Conservation (phyloP, 2,888 invertebrate genomes). For the Horisme vitalbata region DNA sequence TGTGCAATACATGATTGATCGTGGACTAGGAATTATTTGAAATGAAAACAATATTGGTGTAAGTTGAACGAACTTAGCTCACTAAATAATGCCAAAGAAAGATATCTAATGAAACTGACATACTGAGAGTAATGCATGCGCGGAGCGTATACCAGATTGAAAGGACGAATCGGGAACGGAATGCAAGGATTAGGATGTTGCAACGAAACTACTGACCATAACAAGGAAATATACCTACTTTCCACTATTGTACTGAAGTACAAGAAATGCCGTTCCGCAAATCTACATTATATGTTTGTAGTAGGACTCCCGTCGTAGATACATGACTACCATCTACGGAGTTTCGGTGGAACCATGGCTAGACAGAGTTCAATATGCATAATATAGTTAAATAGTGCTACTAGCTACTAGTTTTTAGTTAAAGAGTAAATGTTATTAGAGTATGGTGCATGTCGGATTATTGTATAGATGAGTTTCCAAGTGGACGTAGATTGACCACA, state of each 20-base stretch:
- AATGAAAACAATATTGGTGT: constrained; percentile 41
- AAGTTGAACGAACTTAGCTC: constrained; percentile 68
- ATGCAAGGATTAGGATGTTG: constrained; percentile 55
- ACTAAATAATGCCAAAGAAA: constrained; percentile 81
- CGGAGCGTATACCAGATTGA: constrained; percentile 55
- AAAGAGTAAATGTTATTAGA: constrained; percentile 47
- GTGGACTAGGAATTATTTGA: constrained; percentile 44
- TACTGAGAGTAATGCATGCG: constrained; percentile 55
- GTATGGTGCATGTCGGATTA: constrained; percentile 51
- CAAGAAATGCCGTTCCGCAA: constrained; percentile 46
- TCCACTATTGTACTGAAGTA: constrained; percentile 33
- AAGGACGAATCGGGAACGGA: constrained; percentile 54
- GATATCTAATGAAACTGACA: constrained; percentile 57
- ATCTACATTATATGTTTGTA: constrained; percentile 55
- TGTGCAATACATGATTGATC: constrained; percentile 64
- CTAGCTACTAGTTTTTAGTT: constrained; percentile 40
- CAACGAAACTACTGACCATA: constrained; percentile 50
- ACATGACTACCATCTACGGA: constrained; percentile 61
- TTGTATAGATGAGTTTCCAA: constrained; percentile 45
- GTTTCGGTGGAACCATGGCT: constrained; percentile 54
- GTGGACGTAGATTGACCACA: constrained; percentile 56
- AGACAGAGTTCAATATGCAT: constrained; percentile 67
- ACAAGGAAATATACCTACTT: constrained; percentile 42
- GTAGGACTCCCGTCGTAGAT: constrained; percentile 62
- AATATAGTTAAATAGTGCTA: constrained; percentile 74